A percentile compares a stretch with the other conserved stretches of the same genome.
Conservation (phyloP, 1,140 invertebrate species). For the Drosophila ogumai region DNA sequence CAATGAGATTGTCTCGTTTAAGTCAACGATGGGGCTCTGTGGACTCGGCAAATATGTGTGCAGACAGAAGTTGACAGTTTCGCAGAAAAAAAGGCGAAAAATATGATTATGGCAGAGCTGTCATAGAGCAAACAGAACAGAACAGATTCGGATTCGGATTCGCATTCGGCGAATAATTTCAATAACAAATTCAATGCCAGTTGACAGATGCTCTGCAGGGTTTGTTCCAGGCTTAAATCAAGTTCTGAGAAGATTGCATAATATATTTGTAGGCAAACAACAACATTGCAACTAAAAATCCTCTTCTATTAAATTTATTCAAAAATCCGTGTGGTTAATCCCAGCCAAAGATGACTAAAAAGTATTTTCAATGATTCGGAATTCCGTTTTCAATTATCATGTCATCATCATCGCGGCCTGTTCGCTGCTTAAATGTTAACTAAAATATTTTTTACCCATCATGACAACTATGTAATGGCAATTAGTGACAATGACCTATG, state of each 20-base stretch:
- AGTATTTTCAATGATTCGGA: slow-evolving; percentile 28
- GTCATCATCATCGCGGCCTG: slow-evolving; percentile 1
- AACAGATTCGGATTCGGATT: slow-evolving; percentile 15
- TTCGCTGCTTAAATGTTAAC: slow-evolving; percentile 30
- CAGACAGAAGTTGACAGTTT: slow-evolving; percentile 56
- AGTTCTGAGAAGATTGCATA: slow-evolving; percentile 24
- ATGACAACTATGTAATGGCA: slow-evolving; percentile 36
- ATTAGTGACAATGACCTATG: slow-evolving; percentile 46
- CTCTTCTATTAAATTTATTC: slow-evolving; percentile 32
- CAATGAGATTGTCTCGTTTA: slow-evolving; percentile 57
- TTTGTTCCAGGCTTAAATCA: not conserved
- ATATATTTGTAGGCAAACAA: slow-evolving; percentile 17
- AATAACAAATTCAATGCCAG: slow-evolving; percentile 9
- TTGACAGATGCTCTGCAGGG: slow-evolving; percentile 38
- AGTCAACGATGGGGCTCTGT: slow-evolving; percentile 50
- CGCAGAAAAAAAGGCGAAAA: slow-evolving; percentile 41
- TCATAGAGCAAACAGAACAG: slow-evolving; percentile 42
- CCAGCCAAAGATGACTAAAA: slow-evolving; percentile 31
- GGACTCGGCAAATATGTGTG: slow-evolving; percentile 63
- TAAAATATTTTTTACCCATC: slow-evolving; percentile 26
- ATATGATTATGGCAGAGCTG: slow-evolving; percentile 31
- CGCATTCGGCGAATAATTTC: slow-evolving; percentile 23
- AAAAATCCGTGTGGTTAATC: slow-evolving; percentile 21
- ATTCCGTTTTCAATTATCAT: slow-evolving; percentile 23
- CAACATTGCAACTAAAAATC: slow-evolving; percentile 20